Conservation (phyloP, 2,797 vertebrate species). For the Danionella dracula region DNA sequence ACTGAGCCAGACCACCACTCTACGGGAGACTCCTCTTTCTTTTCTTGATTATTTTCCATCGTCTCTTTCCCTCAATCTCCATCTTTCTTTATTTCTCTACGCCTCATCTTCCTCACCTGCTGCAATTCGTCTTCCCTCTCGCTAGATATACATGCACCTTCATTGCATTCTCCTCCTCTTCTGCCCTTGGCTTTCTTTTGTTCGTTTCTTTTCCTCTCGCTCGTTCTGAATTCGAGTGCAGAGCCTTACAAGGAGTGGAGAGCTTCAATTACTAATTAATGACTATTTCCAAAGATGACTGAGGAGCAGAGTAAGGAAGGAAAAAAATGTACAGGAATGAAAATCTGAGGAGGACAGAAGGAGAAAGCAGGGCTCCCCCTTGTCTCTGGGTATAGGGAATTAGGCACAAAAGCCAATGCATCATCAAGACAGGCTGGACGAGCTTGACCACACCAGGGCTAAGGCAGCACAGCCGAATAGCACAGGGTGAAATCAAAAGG, state of each 20-base stretch:
- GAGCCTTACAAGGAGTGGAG: slow-evolving; percentile 46
- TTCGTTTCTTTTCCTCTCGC: not conserved
- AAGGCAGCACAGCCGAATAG: not conserved
- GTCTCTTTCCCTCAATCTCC: not conserved
- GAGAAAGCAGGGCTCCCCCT: not conserved
- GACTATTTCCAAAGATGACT: slow-evolving; percentile 61
- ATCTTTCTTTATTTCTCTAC: slow-evolving; percentile 23
- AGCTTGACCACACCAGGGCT: not conserved
- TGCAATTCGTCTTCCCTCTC: not conserved
- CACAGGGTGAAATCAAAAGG: not conserved
- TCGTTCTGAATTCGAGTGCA: slow-evolving; percentile 14
- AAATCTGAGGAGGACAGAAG: not conserved
- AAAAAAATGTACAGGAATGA: not conserved
- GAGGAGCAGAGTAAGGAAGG: not conserved
- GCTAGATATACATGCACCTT: slow-evolving; percentile 7
- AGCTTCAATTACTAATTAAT: slow-evolving; percentile 76
- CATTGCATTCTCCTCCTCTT: not conserved
- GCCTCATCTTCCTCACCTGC: slow-evolving; percentile 24
- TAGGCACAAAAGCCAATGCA: slow-evolving; percentile 17
- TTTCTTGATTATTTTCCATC: slow-evolving; percentile 24
- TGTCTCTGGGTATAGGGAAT: slow-evolving; percentile 1
- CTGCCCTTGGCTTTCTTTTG: slow-evolving; percentile 7
- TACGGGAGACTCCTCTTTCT: slow-evolving; percentile 28
- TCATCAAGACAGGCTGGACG: slow-evolving; percentile 5
- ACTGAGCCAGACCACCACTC: slow-evolving; percentile 52